Percentiles rank a stretch among this genome's conserved stretches.
Conservation (phyloP, 1,140 invertebrate species). For the Drosophila nasuta region DNA sequence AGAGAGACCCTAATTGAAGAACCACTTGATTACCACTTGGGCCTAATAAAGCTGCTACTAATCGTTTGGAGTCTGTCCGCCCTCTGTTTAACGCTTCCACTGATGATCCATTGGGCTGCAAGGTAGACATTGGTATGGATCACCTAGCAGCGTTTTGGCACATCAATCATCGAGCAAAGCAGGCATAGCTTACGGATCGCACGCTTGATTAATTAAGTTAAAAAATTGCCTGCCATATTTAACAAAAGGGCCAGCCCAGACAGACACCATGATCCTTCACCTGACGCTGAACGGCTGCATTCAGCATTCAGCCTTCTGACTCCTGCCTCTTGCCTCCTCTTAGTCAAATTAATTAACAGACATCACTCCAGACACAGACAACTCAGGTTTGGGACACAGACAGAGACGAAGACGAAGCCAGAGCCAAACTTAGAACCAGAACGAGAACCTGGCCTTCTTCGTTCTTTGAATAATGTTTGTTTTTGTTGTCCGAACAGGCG, state of each 20-base stretch:
- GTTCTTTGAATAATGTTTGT: constrained; percentile 79
- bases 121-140: constrained; percentile 7
- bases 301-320: constrained; percentile 18
- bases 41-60: constrained; percentile 57
- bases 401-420: too few species aligned
- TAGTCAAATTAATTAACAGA: constrained; percentile 75
- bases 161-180: constrained; percentile 68
- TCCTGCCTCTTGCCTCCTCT: constrained; percentile 34
- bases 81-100: constrained; percentile 47
- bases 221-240: constrained; percentile 77
- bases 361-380: constrained; percentile 51
- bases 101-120: constrained; percentile 14
- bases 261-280: constrained; percentile 50
- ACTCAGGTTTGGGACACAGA: not conserved
- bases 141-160: constrained; percentile 9
- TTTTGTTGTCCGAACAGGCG: constrained; percentile 37
- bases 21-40: constrained; percentile 9
- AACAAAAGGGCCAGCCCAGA: constrained; percentile 47
- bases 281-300: constrained; percentile 4
- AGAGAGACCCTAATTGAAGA: constrained; percentile 34
- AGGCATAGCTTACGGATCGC: constrained; percentile 47
- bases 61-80: constrained; percentile 46
- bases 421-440: not conserved
- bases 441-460: constrained; percentile 8
- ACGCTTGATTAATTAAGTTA: constrained; percentile 77